Evolutionary conservation across 2,888 invertebrate species (phyloP), one percentile per base, ranked within the genome.

Genomic region (Lithophane socia): DNA sequence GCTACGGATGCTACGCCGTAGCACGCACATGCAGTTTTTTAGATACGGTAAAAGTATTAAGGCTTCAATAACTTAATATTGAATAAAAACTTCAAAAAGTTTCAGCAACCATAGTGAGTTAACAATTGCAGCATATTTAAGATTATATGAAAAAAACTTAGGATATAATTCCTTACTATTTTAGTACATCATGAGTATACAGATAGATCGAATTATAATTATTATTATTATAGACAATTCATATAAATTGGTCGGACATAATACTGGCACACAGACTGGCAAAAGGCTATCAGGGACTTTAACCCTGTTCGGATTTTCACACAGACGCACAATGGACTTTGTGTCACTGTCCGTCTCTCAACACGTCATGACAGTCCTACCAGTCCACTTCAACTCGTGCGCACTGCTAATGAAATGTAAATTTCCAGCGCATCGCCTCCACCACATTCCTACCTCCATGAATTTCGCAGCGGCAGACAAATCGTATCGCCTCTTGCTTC

Each of bases 401-500:
- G 67, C 67, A 74, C 70, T 80, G 81, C 61, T 76, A 82, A 84
- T 86, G 86, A 80, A 87, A 82, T 88, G 82, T 82, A 86, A 79
- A 84, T 84, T 75, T 78, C 63, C 42, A 67, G 49, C 71, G 69
- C 75, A 77, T 77, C 86, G 73, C 81, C 78, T 84, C 86, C 77
- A 79, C 82, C 73, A 66, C 76, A 82, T 87, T 89, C 83, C 84
- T 86, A 84, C 60, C 73, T 87, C 73, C 82, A 64, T 77, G 87
- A 84, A 75, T 84, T 85, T 88, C 76, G 83, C 84, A 85, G 89
- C 80, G 87, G 88, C 87, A 91, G 92, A 91, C 90, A 94, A 94
- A 94, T 94, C 92, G 92, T 92, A 92, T 91, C 91, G 91, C 89
- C 91, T 91, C 91, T 91, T 90, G 89, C 91, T 91, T 89, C 91